A percentile compares a stretch with the other conserved stretches of the same genome.
Conservation (phyloP, 2,888 invertebrate genomes). For the Leptinotarsa juncta region DNA sequence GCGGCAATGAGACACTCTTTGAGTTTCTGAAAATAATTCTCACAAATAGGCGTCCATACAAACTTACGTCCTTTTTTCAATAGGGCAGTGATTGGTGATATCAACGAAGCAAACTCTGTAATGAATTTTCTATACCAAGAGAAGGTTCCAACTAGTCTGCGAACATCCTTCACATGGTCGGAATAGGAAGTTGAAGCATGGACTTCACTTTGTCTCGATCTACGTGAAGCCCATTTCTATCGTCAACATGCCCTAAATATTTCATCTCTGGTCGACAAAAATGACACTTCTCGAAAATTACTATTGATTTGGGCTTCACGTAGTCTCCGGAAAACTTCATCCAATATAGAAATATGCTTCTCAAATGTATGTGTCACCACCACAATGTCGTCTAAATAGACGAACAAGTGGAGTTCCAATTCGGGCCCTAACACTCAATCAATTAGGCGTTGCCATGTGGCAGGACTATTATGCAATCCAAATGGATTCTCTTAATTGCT, state of each 20-base stretch:
- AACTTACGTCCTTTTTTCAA: conserved; percentile 30
- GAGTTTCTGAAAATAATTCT: too few species aligned
- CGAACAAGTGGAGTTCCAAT: background rate
- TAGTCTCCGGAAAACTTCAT: conserved; percentile 24
- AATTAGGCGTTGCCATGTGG: background rate
- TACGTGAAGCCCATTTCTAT: background rate
- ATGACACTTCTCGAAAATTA: too few species aligned
- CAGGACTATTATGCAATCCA: too few species aligned
- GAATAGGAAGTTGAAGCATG: conserved; percentile 35
- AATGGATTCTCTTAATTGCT: too few species aligned
- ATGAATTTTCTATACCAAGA: conserved; percentile 40
- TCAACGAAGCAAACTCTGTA: conserved; percentile 31
- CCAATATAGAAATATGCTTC: background rate
- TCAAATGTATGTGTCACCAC: background rate
- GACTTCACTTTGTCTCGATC: background rate
- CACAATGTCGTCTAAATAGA: background rate
- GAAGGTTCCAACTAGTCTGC: conserved; percentile 33
- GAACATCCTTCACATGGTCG: conserved; percentile 31
- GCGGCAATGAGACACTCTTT: too few species aligned
- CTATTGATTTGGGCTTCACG: background rate
- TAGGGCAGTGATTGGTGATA: conserved; percentile 33
- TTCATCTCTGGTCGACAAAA: too few species aligned
- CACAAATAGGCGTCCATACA: background rate
- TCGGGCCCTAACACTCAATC: background rate
- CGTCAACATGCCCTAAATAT: background rate